Conservation (phyloP, 2,113 vertebrate species). For the Peromyscus leucopus region DNA sequence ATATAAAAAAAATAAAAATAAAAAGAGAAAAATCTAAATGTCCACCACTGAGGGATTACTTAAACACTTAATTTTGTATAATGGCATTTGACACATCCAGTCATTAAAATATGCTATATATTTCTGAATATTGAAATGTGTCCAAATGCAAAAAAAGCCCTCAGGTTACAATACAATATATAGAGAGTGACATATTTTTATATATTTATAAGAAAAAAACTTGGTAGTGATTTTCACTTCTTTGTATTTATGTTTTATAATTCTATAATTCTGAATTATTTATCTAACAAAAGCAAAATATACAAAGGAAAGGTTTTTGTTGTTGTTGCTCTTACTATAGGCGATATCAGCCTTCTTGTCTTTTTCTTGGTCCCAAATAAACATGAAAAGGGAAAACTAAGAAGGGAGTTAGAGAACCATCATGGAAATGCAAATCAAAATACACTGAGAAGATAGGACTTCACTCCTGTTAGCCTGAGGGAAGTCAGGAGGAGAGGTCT, state of each 20-base stretch:
- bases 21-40: neutral
- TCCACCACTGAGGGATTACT: neutral
- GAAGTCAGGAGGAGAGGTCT: neutral
- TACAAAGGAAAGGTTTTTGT: neutral
- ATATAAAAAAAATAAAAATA: neutral
- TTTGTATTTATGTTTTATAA: neutral
- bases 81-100: neutral
- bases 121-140: conserved; percentile 4
- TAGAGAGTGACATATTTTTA: neutral
- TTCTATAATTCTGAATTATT: neutral
- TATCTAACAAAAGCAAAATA: neutral
- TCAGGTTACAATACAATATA: neutral
- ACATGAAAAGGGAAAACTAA: neutral
- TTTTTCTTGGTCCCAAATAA: neutral
- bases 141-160: neutral
- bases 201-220: neutral
- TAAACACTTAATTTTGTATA: conserved; percentile 30
- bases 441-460: neutral
- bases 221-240: neutral
- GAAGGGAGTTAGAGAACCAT: neutral
- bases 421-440: neutral
- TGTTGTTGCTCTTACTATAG: neutral
- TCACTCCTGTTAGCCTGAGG: neutral
- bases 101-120: neutral
- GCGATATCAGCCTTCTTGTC: neutral